Percentiles rank a stretch among this genome's conserved stretches.
These are phyloP conservation scores for Hypothenemus hampei DNA, from an alignment of 1,140 invertebrate species.

Conservation along the genomic window DNA sequence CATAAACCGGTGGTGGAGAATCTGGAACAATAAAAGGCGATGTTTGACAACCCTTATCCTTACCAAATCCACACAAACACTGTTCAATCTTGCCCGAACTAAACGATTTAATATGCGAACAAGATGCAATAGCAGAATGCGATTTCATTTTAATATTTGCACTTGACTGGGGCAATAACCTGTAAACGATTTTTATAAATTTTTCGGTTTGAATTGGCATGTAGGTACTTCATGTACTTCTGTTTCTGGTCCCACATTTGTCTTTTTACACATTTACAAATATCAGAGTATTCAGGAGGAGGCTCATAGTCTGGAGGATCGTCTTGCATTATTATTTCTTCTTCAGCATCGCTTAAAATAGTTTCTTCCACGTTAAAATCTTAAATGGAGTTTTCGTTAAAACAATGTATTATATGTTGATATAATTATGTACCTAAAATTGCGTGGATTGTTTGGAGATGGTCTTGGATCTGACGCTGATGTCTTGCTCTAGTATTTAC, in stretches of 20 bases:
- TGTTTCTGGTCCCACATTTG: not conserved
- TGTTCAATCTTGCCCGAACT: too few species aligned
- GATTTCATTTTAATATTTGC: not conserved
- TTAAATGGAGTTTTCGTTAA: not conserved
- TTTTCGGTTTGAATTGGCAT: not conserved
- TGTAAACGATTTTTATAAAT: not conserved
- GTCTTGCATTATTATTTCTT: constrained; percentile 52
- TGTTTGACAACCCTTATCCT: constrained; percentile 10
- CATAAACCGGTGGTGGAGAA: constrained; percentile 32
- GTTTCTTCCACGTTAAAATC: constrained; percentile 31
- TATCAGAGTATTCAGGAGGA: constrained; percentile 65
- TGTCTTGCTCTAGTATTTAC: constrained; percentile 58
- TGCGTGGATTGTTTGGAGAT: constrained; percentile 63
- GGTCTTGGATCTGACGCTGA: constrained; percentile 59
- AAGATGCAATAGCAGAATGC: not conserved
- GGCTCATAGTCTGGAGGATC: constrained; percentile 67
- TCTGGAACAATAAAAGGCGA: constrained; percentile 22
- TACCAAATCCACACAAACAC: constrained; percentile 1
- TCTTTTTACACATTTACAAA: constrained; percentile 44
- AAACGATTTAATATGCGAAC: not conserved
- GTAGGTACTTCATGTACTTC: not conserved
- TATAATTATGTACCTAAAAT: constrained; percentile 57
- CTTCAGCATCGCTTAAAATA: constrained; percentile 41
- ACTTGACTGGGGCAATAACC: too few species aligned
- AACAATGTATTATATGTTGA: too few species aligned